Conservation (phyloP, 1,140 invertebrate genomes). For the Chironomus tepperi region DNA sequence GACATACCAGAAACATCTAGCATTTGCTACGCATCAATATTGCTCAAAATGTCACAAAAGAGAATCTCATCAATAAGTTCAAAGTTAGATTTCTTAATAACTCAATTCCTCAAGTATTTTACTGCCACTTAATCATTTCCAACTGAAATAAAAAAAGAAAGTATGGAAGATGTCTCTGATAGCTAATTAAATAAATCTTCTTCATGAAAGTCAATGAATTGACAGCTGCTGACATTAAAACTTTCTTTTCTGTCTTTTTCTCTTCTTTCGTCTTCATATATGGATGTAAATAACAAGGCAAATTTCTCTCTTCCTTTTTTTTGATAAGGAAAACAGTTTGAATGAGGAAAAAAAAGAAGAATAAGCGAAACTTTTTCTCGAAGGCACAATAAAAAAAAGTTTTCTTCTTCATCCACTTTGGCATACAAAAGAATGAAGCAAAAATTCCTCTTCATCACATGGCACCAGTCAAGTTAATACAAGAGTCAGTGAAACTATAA, state of each 20-base stretch:
- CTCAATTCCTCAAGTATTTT: no score
- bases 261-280: no score
- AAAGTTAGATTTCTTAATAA: no score
- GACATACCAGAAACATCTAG: no score
- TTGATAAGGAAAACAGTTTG: not conserved
- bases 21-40: no score
- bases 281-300: no score
- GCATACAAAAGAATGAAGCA: not conserved
- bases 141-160: not conserved
- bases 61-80: no score
- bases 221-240: constrained; percentile 11
- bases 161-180: not conserved
- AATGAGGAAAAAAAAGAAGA: not conserved
- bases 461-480: not conserved
- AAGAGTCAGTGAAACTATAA: not conserved
- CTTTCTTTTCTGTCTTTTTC: no score
- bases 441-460: not conserved
- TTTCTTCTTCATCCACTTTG: not conserved
- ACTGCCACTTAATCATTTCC: no score
- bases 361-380: not conserved
- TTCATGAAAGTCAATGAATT: not conserved
- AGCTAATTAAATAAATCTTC: constrained; percentile 19
- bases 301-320: no score
- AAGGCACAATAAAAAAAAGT: not conserved
- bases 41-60: no score